phyloP scores from a whole-genome alignment of 1,140 invertebrate species.

The Artemia franciscana region DNA sequence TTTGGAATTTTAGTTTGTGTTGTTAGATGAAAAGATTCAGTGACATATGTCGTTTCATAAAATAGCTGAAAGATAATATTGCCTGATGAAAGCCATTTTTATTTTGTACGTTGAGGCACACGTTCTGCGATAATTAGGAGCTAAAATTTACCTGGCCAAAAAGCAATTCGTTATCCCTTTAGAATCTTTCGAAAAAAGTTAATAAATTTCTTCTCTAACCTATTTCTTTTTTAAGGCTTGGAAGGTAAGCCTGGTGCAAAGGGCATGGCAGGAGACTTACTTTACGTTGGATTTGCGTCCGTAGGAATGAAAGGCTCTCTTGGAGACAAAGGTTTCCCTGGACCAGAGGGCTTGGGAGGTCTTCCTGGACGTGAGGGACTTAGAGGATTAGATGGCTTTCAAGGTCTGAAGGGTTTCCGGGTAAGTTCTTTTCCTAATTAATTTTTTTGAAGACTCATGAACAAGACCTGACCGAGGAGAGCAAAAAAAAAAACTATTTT shows the following conservation, averaged over 20 bases:
- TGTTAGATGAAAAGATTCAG: too few relatives aligned
- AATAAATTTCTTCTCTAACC: too few relatives aligned
- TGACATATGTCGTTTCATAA: too few relatives aligned
- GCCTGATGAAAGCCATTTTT: too few relatives aligned
- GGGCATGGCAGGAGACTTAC: neutral
- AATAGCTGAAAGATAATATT: too few relatives aligned
- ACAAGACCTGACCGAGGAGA: constrained; percentile 1
- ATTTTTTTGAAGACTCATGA: neutral
- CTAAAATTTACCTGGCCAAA: too few relatives aligned
- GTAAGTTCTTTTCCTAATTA: constrained; percentile 8
- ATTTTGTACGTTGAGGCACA: too few relatives aligned
- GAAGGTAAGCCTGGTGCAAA: neutral
- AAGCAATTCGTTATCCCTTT: too few relatives aligned
- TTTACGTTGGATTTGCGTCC: neutral
- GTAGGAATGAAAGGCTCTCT: constrained; percentile 5
- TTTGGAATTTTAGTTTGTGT: too few relatives aligned
- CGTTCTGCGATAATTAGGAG: too few relatives aligned
- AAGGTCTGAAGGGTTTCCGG: constrained; percentile 20
- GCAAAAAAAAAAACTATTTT: constrained; percentile 11
- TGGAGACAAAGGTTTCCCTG: constrained; percentile 20
- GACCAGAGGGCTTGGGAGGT: constrained; percentile 23
- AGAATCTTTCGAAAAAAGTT: too few relatives aligned
- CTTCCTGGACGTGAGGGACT: constrained; percentile 16
- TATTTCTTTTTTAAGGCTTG: neutral
- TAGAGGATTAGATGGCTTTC: constrained; percentile 29